Conservation (phyloP, 2,888 invertebrate genomes). For the Sabatieria punctata region DNA sequence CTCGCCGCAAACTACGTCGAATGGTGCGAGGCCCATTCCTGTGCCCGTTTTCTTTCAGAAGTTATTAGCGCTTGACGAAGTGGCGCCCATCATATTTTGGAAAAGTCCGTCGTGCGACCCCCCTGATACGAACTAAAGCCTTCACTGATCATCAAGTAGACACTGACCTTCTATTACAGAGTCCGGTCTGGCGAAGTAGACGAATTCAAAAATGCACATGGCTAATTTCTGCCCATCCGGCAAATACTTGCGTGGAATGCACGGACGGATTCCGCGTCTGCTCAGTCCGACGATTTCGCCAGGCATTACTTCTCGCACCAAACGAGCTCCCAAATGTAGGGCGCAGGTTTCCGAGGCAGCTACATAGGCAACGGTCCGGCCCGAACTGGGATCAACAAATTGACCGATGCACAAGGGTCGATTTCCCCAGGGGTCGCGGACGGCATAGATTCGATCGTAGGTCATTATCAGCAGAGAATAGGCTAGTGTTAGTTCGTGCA, state of each 20-base stretch:
- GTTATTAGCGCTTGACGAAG: too few species aligned
- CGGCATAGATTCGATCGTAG: constrained; percentile 57
- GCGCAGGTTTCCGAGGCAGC: constrained; percentile 94
- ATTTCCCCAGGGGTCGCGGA: constrained; percentile 89
- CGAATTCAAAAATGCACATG: constrained; percentile 97
- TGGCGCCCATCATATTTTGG: too few species aligned
- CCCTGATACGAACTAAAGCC: too few species aligned
- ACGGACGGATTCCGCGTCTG: constrained; percentile 46
- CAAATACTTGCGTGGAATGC: constrained; percentile 31
- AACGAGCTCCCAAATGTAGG: constrained; percentile 78
- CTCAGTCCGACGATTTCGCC: constrained; percentile 92
- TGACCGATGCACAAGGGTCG: constrained; percentile 85
- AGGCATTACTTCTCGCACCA: constrained; percentile 79
- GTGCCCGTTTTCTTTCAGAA: too few species aligned
- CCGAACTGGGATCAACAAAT: too few species aligned
- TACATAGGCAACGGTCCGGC: constrained; percentile 61
- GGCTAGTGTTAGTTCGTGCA: constrained; percentile 76
- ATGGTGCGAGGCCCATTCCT: too few species aligned
- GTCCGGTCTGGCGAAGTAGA: constrained; percentile 91
- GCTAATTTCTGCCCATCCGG: too few species aligned
- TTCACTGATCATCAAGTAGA: too few species aligned
- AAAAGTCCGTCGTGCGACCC: too few species aligned
- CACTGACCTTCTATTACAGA: constrained; percentile 71
- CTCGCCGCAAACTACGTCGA: too few species aligned
- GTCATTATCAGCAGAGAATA: constrained; percentile 89